Conservation (phyloP, 2,113 vertebrate genomes). For the Tichodroma muraria region DNA sequence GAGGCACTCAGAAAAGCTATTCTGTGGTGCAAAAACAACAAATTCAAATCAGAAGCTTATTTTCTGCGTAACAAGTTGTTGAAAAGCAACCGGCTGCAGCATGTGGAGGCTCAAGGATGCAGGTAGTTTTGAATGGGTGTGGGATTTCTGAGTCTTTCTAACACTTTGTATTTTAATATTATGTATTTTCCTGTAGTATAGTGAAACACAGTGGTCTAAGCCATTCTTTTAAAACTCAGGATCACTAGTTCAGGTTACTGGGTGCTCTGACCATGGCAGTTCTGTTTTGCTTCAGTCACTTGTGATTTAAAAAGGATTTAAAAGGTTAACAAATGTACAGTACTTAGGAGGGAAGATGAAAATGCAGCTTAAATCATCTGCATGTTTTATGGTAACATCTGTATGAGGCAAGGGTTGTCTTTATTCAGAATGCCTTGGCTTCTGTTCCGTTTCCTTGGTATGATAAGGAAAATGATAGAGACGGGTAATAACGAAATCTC, state of each 20-base stretch:
- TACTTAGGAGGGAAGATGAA: background rate
- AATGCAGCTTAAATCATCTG: background rate
- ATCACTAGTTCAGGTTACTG: background rate
- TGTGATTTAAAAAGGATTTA: background rate
- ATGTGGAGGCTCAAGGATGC: constrained; percentile 71
- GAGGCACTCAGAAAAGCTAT: constrained; percentile 63
- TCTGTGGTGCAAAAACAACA: constrained; percentile 66
- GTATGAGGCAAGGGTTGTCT: background rate
- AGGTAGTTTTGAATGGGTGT: constrained; percentile 42
- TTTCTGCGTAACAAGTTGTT: constrained; percentile 72
- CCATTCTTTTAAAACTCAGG: background rate
- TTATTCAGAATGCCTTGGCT: background rate
- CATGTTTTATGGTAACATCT: background rate
- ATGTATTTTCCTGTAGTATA: background rate
- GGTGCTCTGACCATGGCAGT: background rate
- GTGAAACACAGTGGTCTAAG: background rate
- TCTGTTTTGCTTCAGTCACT: background rate
- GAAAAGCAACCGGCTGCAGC: constrained; percentile 73
- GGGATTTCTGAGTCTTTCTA: background rate
- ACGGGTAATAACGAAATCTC: background rate
- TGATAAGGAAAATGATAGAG: background rate
- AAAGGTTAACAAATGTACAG: background rate
- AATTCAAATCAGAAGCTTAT: constrained; percentile 46
- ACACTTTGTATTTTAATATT: background rate
- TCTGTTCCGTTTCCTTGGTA: background rate